Base-by-base conservation (phyloP, 2,113 vertebrate species). In the Dasyornis broadbenti region DNA sequence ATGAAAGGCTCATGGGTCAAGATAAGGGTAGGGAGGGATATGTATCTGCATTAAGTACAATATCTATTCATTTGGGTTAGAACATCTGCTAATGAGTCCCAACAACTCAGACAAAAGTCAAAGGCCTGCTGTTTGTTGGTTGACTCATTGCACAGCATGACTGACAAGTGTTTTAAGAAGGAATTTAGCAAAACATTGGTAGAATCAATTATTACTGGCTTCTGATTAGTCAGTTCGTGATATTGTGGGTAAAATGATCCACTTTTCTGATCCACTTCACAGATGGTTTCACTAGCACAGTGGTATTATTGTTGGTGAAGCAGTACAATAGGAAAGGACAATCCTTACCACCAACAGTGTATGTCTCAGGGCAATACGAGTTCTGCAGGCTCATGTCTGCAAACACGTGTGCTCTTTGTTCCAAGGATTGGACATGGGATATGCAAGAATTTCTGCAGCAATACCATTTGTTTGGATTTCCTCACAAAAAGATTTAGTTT, bases 1-100 rank as follows among this genome's bases (percentile, higher is more conserved):
- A 73, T 0, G 0, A 54, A 86, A 54, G 39, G 14, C 10, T 60
- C 3, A 2, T 35, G 31, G 40, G 22, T 54, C 3, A 8, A 40
- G 54, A 49, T 22, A 49, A 75, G 23, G 40, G 35, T 40, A 50
- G 31, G 22, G 22, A 75, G 31, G 31, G 26, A 11, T 68, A 16
- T 15, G 11, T 37, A 35, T 60, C 53, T 72, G 2, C 26, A 45
- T 76, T 72, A 90, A 33, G 59, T 86, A 26, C 50, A 63, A 1
- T 89, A n/a, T 27, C 24, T 75, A 1, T 59, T 61, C 9, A 28
- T 27, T 10, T 60, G 78, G 11, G 17, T 79, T 85, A 69, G 16
- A 91, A 27, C 26, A 39, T 44, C 61, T 88, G 19, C 66, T 87
- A 60, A n/a, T 13, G 44, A 82, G 40, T 56, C 40, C 27, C 82